A percentile compares a stretch with the other conserved stretches of the same genome.
Conservation (phyloP, 2,113 vertebrate genomes). For the Sebastes schlegelii region DNA sequence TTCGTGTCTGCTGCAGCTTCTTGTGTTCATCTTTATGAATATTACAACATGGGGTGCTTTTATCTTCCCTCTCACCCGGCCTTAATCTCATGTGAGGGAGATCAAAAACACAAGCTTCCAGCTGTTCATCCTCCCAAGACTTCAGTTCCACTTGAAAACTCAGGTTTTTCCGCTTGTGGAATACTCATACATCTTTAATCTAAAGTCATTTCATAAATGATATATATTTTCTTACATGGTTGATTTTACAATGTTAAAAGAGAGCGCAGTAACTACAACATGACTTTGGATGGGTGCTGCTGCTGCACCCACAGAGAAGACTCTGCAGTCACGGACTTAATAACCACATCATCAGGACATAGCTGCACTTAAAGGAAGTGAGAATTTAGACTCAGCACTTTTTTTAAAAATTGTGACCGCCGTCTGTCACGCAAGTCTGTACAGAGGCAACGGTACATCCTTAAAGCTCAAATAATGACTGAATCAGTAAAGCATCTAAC, state of each 20-base stretch:
- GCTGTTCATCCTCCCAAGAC: neutral
- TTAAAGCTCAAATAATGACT: neutral
- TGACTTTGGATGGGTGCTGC: neutral
- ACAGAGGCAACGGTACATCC: neutral
- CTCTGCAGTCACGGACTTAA: neutral
- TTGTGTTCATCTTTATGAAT: constrained; percentile 7
- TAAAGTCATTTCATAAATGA: neutral
- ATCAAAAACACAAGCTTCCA: neutral
- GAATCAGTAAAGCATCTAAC: neutral
- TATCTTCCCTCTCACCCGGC: neutral
- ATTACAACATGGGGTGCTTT: neutral
- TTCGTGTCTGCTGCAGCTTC: neutral
- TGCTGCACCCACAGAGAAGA: neutral
- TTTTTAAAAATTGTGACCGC: neutral
- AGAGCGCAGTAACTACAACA: neutral
- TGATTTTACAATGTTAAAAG: neutral
- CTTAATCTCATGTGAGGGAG: neutral
- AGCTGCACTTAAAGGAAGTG: neutral
- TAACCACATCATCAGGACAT: neutral
- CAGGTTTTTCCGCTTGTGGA: neutral
- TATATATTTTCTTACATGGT: neutral
- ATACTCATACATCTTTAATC: neutral
- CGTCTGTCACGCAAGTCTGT: neutral
- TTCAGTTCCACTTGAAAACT: neutral
- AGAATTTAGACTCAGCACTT: neutral